Base-by-base conservation (phyloP, 2,888 invertebrate genomes). In the Nebria brevicollis region DNA sequence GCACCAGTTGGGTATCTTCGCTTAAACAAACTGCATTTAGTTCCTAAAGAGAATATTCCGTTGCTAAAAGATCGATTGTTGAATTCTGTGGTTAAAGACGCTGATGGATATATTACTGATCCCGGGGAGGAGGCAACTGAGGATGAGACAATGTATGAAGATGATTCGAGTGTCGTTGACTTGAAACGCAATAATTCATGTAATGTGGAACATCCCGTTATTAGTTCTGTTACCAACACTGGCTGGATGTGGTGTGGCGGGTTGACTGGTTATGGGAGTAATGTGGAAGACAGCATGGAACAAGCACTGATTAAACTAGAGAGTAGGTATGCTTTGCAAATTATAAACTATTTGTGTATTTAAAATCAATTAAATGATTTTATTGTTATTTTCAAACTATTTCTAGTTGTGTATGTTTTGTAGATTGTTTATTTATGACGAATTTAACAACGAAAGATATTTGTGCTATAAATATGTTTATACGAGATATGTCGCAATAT, bases 1-100 rank as follows among this genome's bases (percentile, higher is more conserved):
- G 97, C 98, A 42, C 96, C 98, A 7, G 98, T 98, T 77, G 98
- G 97, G 54, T 99, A 97, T 89, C 91, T 99, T 82, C 97, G 96
- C 89, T 93, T 99, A 85, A 94, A 93, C 84, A 95, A 95, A 89
- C 89, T 98, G 83, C 95, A 94, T 86, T 91, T 98, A 86, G 95
- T 95, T 89, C 88, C 91, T 77, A 94, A 94, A 89, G 90, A 92
- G 25, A 90, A 90, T 76, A 87, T 87, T 66, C 83, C 88, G 81
- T 87, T 87, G 83, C 85, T 89, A 68, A 81, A 83, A 72, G 84
- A 84, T 54, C 84, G 89, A n/a, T 84, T 89, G 73, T 84, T 85
- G 72, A 86, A 86, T n/a, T 83, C 89, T 10, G 87, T 88, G 3
- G 83, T 89, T 73, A 89, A 82, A 79, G 83, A 82, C 25, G 75